These are phyloP conservation scores for Cephus sareptanus DNA, from an alignment of 2,888 invertebrate genomes.

Conservation along the genomic window DNA sequence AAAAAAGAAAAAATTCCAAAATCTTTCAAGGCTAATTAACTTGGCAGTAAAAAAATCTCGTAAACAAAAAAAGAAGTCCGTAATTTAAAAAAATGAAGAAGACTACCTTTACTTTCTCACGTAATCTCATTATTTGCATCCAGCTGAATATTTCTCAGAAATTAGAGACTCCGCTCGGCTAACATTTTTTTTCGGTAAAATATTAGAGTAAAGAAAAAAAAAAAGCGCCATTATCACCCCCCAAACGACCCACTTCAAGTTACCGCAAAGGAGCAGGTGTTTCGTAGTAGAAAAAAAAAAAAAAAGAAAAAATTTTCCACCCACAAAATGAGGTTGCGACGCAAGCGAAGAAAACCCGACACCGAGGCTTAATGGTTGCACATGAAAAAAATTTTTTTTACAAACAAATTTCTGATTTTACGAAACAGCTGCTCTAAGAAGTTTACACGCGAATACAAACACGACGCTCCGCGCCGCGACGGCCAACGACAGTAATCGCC, in stretches of 20 bases:
- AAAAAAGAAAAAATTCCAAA: background rate
- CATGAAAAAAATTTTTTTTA: background rate
- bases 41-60: background rate
- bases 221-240: background rate
- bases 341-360: background rate
- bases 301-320: background rate
- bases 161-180: background rate
- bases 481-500: background rate
- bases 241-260: background rate
- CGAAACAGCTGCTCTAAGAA: background rate
- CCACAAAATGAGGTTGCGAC: background rate
- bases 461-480: background rate
- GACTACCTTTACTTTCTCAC: background rate
- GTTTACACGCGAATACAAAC: background rate
- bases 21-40: background rate
- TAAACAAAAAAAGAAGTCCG: background rate
- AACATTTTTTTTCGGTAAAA: background rate
- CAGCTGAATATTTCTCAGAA: background rate
- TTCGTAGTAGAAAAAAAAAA: background rate
- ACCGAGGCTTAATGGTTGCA: background rate
- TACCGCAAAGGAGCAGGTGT: background rate
- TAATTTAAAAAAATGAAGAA: background rate
- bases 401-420: background rate
- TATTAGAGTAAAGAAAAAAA: background rate
- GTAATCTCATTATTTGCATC: background rate